Percentiles rank a stretch among this genome's conserved stretches.
Evolutionary conservation across 2,888 invertebrate genomes (phyloP).

Genomic region (Apamea anceps): DNA sequence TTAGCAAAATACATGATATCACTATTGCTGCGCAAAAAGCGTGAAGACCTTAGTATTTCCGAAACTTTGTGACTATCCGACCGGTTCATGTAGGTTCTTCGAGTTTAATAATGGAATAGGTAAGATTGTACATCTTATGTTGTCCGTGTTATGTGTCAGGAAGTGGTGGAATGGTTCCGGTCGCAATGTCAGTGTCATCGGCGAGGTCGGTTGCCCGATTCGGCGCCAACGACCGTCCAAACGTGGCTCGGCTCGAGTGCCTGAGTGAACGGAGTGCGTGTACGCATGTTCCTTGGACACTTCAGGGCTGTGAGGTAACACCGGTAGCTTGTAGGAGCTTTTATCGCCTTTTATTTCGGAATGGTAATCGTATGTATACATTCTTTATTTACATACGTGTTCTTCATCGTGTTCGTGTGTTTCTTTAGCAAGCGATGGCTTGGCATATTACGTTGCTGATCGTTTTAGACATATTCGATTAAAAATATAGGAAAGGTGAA

Average conservation of each 20-base stretch:
- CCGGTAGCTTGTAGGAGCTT: slow-evolving; percentile 32
- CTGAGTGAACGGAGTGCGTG: slow-evolving; percentile 40
- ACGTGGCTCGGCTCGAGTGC: slow-evolving; percentile 13
- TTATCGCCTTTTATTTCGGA: slow-evolving; percentile 11
- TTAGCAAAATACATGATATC: slow-evolving; percentile 53
- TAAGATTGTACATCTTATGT: slow-evolving; percentile 58
- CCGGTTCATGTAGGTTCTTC: slow-evolving; percentile 44
- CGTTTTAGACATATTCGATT: background rate
- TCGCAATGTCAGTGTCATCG: slow-evolving; percentile 84
- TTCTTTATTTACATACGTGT: slow-evolving; percentile 13
- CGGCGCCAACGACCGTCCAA: slow-evolving; percentile 72
- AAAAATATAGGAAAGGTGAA: background rate
- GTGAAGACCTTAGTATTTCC: slow-evolving; percentile 50
- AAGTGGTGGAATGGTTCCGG: slow-evolving; percentile 82
- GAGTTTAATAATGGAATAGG: slow-evolving; percentile 53
- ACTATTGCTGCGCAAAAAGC: slow-evolving; percentile 55
- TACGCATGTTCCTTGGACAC: slow-evolving; percentile 37
- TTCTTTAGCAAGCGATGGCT: too few species aligned
- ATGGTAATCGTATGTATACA: background rate
- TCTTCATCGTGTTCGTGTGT: background rate
- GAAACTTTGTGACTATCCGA: slow-evolving; percentile 44
- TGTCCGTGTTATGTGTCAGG: slow-evolving; percentile 74
- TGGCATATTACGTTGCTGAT: background rate
- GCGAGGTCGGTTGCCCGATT: slow-evolving; percentile 79
- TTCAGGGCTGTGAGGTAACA: slow-evolving; percentile 54